Conservation (phyloP, 2,797 vertebrate genomes). For the Argya squamiceps region DNA sequence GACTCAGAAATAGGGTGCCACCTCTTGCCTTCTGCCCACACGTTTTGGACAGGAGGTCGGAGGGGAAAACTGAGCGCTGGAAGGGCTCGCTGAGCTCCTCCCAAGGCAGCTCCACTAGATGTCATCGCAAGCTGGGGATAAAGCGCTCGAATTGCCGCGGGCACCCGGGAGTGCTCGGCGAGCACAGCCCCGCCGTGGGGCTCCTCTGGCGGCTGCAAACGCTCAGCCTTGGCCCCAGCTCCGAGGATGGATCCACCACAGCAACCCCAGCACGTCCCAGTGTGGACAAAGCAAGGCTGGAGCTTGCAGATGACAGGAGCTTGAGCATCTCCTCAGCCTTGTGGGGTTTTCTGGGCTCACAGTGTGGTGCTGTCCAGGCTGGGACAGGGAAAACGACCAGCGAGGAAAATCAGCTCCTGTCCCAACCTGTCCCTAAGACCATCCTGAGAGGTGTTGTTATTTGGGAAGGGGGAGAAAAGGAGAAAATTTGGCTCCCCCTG, state of each 20-base stretch:
- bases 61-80: neutral
- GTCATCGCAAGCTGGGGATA: conserved; percentile 3
- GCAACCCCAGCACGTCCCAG: accelerated
- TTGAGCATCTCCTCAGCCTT: neutral
- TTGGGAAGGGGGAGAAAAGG: neutral
- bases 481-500: neutral
- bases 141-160: accelerated
- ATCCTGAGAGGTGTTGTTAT: neutral
- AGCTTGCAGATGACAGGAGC: accelerated
- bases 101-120: conserved; percentile 30
- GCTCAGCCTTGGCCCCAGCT: accelerated
- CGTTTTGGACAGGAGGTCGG: neutral
- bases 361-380: neutral
- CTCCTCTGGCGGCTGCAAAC: accelerated
- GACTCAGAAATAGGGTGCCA: neutral
- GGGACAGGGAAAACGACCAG: accelerated
- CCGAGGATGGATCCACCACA: accelerated
- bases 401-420: neutral
- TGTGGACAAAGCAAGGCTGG: accelerated
- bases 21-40: neutral
- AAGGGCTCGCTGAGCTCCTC: neutral
- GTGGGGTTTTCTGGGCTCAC: neutral
- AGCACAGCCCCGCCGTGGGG: accelerated
- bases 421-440: neutral
- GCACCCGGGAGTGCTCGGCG: accelerated